Base-by-base conservation (phyloP, 2,797 vertebrate genomes). In the Oceanodroma leucorhoa region DNA sequence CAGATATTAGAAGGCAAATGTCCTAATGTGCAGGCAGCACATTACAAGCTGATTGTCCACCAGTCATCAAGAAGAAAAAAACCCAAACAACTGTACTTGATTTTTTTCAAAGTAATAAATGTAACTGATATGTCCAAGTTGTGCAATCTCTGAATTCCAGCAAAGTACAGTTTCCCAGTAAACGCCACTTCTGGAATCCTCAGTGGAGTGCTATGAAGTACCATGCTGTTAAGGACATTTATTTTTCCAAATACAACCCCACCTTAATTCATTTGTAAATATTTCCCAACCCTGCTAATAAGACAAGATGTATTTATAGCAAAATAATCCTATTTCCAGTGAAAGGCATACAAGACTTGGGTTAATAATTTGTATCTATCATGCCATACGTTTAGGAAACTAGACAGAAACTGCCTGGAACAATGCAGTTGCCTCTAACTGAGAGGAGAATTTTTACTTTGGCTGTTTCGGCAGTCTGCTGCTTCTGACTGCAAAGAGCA, bases 211-310 rank as follows among this genome's bases (percentile, higher is more conserved):
- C 57, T 55, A 13, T 53, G 23, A 91, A 95, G 77, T 27, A 76
- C 79, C 32, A 51, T 5, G 27, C 80, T 65, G 61, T 87, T 71
- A 50, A 38, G 50, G 71, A 69, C 65, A 75, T 54, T 77, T 69
- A 32, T 75, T 96, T 94, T 81, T 89, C 76, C 69, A 83, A 83
- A 58, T 51, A 72, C 61, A 82, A 66, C 40, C 21, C 46, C 58
- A 57, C 36, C 34, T 88, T 82, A 60, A 82, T 48, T 66, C 1
- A 69, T 76, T 76, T 50, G 36, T 73, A 91, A 95, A 46, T 84
- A 83, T 86, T 88, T 91, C 73, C 76, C 51, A 86, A 58, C 58
- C 13, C 19, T 72, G 14, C n/a, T 94, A 95, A 91, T 87, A 94
- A 85, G 24, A 14, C 86, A 89, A 60, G 60, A 77, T 32, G 10